Evolutionary conservation across 2,888 invertebrate species (phyloP), one percentile per base, ranked within the genome.

Genomic region (Melitaea athalia): DNA sequence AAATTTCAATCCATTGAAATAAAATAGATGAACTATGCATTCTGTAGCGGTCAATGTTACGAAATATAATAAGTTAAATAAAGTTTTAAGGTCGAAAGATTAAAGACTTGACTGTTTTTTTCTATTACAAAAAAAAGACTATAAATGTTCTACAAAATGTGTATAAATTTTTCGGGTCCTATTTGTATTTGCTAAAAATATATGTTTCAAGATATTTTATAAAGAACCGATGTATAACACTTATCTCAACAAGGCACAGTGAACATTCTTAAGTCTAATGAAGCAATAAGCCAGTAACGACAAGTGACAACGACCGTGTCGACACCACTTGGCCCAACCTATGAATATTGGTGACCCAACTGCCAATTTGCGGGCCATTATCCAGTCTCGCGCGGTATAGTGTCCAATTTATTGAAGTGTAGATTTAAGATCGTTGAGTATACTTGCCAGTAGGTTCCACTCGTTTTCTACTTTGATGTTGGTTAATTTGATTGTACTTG

Each of bases 361-460:
- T 57, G 33, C 57, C 57, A 57, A 57, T 57, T 57, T 57, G 57
- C n/a, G 38, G 57, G 57, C 57, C 42, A 57, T 57, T 57, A 57
- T 57, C 57, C 57, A 57, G 57, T 42, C 42, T 38, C 15, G 57
- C 15, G 15, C 57, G 38, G 15, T n/a, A 8, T 57, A 15, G 57
- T 42, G n/a, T 57, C 57, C 42, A 57, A 57, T 57, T 57, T 57
- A 42, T 57, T 42, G 5, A 57, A 38, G 57, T 57, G 15, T 57
- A 15, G 11, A 57, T 14, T 55, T 55, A 11, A n/a, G 14, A 38
- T 38, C 5, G 38, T 38, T 38, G 38, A 14, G 47, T 38, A 47
- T 47, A n/a, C n/a, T 47, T 47, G n/a, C 7, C 38, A 38, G 6
- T 7, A 7, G 38, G 38, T 38, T 38, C 0, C 38, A 38, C 38